Base-by-base conservation (phyloP, 2,888 invertebrate genomes). In the Drosophila koepferae region DNA sequence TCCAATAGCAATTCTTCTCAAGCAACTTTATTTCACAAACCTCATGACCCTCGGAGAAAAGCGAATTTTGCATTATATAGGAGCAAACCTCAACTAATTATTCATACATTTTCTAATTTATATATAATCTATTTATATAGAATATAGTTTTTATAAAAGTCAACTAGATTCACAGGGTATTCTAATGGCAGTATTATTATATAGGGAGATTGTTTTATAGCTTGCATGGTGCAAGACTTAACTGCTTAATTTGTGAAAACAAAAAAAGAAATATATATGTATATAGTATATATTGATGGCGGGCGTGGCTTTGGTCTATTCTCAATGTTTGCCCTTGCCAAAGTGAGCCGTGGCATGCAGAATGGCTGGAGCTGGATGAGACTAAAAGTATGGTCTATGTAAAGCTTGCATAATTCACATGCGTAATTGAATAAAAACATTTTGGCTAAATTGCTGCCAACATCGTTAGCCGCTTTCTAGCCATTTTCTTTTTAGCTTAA, bases 341-440 rank as follows among this genome's bases (percentile, higher is more conserved):
- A 70, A 72, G 60, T 31, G 61, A 23, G 48, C 16, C 20, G 34
- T 8, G 36, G 38, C 9, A 3, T 16, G 9, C 16, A 38, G 59
- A 18, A 10, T 14, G 46, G 43, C 20, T 1, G 28, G 9, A 9
- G 23, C 16, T 10, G 31, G 51, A 48, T 46, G 16, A 18, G 36
- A 44, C 12, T 20, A 16, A 40, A 43, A 55, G 49, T 18, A 63
- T 63, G 72, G 44, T 65, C 62, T 72, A 63, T 59, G 73, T 67
- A 77, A 81, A 73, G 81, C 79, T 74, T 81, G 81, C 81, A 79
- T 79, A 81, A 81, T 79, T 81, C 79, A 80, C 72, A 78, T 77
- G 81, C 79, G 81, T 85, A 85, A 85, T 85, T 87, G 88, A 85
- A 85, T 85, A 82, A 80, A 89, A 85, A 85, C 85, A 89, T 80